Percentiles rank a stretch among this genome's conserved stretches.
Conservation (phyloP, 2,797 vertebrate species). For the Rhinogobio ventralis region DNA sequence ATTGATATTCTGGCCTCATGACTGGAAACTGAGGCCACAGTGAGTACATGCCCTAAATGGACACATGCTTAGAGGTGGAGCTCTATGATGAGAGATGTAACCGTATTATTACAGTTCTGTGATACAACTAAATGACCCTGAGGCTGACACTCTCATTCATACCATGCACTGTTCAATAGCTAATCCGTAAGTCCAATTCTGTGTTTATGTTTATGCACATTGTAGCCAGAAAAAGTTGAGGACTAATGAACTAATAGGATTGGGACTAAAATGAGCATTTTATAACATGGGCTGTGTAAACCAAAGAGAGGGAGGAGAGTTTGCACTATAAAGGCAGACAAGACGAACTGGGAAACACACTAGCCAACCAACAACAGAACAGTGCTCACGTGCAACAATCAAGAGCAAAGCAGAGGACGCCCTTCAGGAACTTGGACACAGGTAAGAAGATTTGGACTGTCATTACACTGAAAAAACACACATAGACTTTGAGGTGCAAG, state of each 20-base stretch:
- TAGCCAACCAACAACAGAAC: slow-evolving; percentile 41
- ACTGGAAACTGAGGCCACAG: slow-evolving; percentile 19
- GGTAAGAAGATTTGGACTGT: slow-evolving; percentile 46
- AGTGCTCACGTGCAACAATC: slow-evolving; percentile 27
- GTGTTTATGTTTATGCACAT: slow-evolving; percentile 45
- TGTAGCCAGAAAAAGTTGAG: slow-evolving; percentile 50
- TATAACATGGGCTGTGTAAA: slow-evolving; percentile 22
- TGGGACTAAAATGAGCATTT: slow-evolving; percentile 30
- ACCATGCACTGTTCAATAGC: neutral
- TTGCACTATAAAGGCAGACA: slow-evolving; percentile 53
- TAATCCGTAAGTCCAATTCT: slow-evolving; percentile 31
- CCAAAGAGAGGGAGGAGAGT: slow-evolving; percentile 49
- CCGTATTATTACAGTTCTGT: slow-evolving; percentile 32
- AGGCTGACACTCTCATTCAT: slow-evolving; percentile 12
- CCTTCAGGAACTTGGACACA: neutral
- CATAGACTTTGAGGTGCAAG: neutral
- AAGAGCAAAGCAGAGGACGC: slow-evolving; percentile 6
- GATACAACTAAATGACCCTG: slow-evolving; percentile 27
- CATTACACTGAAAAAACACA: neutral
- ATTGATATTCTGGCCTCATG: slow-evolving; percentile 32
- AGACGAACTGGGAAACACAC: slow-evolving; percentile 16
- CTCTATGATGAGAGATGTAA: slow-evolving; percentile 15
- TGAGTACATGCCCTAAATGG: slow-evolving; percentile 2
- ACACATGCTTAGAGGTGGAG: slow-evolving; percentile 2
- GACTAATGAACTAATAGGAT: slow-evolving; percentile 59